Percentiles rank a stretch among this genome's conserved stretches.
phyloP scores from a whole-genome alignment of 2,113 vertebrate species.

The Aptenodytes patagonicus region DNA sequence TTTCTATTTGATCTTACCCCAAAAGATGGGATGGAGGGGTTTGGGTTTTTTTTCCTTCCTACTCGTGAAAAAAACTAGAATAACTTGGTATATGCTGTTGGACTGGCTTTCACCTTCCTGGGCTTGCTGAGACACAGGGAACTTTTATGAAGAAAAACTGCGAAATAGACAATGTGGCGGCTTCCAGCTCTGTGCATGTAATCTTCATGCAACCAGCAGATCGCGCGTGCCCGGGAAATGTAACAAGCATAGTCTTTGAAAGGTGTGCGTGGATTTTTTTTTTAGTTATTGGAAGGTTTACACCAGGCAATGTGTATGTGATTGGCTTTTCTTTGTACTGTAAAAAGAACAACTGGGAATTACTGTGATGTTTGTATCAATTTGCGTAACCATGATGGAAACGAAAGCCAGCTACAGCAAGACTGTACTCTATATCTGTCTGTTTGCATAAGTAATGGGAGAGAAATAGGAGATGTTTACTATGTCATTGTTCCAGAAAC shows the following conservation, averaged over 20 bases:
- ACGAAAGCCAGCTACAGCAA: not conserved
- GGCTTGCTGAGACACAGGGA: not conserved
- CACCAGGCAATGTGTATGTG: not conserved
- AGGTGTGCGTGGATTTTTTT: not conserved
- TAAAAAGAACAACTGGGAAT: not conserved
- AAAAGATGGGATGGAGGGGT: not conserved
- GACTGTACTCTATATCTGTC: not conserved
- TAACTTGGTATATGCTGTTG: not conserved
- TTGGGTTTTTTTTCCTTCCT: not conserved
- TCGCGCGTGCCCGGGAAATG: not conserved
- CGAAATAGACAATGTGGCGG: not conserved
- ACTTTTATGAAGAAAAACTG: not conserved
- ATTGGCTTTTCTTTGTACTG: not conserved
- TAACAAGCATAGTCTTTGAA: not conserved
- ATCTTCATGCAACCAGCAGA: not conserved
- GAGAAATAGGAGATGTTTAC: not conserved
- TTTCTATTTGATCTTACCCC: conserved; percentile 34
- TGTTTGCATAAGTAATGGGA: not conserved
- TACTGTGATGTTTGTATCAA: not conserved
- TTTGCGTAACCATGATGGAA: not conserved
- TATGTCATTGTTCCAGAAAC: not conserved
- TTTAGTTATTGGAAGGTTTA: not conserved
- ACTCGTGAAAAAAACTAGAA: not conserved
- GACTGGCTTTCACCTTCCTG: not conserved
- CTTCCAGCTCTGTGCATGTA: not conserved